A percentile compares a stretch with the other conserved stretches of the same genome.
These are phyloP conservation scores for Nycticebus coucang DNA, from an alignment of 2,113 vertebrate genomes.

Conservation along the genomic window DNA sequence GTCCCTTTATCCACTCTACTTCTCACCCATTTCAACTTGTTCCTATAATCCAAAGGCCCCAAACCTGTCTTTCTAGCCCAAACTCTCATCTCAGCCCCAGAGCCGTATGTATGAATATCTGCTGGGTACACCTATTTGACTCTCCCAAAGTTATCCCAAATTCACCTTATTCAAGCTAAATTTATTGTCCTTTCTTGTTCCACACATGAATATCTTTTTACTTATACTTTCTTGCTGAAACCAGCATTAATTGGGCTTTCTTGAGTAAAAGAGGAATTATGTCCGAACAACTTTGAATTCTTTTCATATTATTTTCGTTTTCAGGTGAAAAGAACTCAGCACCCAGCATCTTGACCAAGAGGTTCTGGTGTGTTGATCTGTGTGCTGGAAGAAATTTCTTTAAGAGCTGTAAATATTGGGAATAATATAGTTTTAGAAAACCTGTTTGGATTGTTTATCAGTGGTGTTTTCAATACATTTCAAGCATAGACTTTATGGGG, in stretches of 20 bases:
- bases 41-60: neutral
- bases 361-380: neutral
- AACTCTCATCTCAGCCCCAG: neutral
- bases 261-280: neutral
- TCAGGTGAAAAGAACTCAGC: neutral
- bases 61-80: neutral
- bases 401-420: neutral
- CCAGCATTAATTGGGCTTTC: neutral
- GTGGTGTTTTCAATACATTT: constrained; percentile 32
- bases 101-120: neutral
- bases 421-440: constrained; percentile 43
- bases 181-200: neutral
- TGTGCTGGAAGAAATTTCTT: constrained; percentile 17
- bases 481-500: neutral
- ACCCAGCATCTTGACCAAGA: neutral
- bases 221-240: constrained; percentile 4
- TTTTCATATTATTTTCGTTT: constrained; percentile 38
- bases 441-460: neutral
- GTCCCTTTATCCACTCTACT: neutral
- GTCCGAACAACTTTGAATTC: neutral
- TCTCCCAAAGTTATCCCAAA: neutral
- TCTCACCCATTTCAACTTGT: neutral
- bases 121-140: neutral
- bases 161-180: constrained; percentile 8
- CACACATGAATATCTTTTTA: neutral